Conservation (phyloP, 2,888 invertebrate species). For the Lithosia quadra region DNA sequence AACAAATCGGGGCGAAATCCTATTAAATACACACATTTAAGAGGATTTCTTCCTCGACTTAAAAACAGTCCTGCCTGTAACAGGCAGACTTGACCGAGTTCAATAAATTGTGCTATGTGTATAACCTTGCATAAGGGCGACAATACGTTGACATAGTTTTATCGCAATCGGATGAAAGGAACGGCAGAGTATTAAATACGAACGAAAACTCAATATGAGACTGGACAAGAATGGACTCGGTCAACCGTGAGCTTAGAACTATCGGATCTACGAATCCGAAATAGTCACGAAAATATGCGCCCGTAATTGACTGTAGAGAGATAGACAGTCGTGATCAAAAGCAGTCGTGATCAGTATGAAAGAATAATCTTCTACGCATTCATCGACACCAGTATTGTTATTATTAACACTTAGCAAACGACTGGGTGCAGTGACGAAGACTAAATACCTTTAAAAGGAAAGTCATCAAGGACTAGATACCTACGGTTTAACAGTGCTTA, state of each 20-base stretch:
- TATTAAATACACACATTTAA: too few relatives aligned
- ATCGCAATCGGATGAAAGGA: neutral
- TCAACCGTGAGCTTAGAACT: neutral
- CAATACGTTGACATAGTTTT: neutral
- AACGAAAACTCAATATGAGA: neutral
- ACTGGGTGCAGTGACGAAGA: neutral
- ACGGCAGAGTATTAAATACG: neutral
- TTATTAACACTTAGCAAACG: neutral
- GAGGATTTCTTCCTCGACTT: too few relatives aligned
- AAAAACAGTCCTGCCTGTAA: too few relatives aligned
- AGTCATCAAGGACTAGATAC: neutral
- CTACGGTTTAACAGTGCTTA: too few relatives aligned
- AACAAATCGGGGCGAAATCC: too few relatives aligned
- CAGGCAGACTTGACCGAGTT: neutral
- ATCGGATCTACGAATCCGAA: neutral
- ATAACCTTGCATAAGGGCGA: neutral
- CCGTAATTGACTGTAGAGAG: neutral
- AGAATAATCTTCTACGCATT: neutral
- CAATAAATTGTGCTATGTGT: neutral
- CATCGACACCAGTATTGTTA: neutral
- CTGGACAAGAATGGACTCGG: neutral
- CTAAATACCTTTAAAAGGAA: neutral
- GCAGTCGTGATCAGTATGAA: neutral
- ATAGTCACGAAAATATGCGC: neutral
- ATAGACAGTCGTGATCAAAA: neutral